Evolutionary conservation across 2,113 vertebrate species (phyloP), one percentile per base, ranked within the genome.

Genomic region (Campylomormyrus numenius): DNA sequence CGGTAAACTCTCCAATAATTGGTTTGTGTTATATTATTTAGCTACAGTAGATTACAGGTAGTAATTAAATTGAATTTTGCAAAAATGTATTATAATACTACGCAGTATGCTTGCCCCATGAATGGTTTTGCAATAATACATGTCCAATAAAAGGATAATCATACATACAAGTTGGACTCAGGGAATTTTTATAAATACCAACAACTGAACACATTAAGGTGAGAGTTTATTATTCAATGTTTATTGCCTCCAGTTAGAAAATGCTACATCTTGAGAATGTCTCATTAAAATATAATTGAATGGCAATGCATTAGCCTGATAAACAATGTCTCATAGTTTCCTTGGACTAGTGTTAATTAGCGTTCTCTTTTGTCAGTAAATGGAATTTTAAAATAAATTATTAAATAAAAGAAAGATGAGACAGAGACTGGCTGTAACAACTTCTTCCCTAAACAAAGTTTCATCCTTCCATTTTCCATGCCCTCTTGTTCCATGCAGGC

Each of bases 211-310:
- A 62, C 42, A 66, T 62, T 66, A 45, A 88, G 85, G 27, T 45
- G 35, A 87, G 86, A 56, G 49, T 87, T 58, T 50, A 87, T 87
- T 46, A 31, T 87, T 50, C 85, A 87, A 11, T 66, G 87, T 62
- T 88, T 39, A 88, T 88, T 88, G 87, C 87, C 10, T 88, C 87
- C 39, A 35, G 56, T 62, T 45, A 88, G 35, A 56, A 88, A 88
- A 88, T 11, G 53, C 39, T 88, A 88, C 35, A 35, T 88, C 87
- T 66, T 62, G 39, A 88, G 31, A 88, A 88, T 62, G 49, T 87
- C 87, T 88, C 87, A 88, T 88, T 88, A 88, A 88, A 88, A 88
- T 88, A 88, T 45, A 66, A 88, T 42, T 88, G 52, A 88, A 88
- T 50, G 53, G 56, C 27, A 62, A 45, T 24, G 52, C 56, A 45